A percentile compares a stretch with the other conserved stretches of the same genome.
Conservation (phyloP, 2,113 vertebrate genomes). For the Rostratula benghalensis region DNA sequence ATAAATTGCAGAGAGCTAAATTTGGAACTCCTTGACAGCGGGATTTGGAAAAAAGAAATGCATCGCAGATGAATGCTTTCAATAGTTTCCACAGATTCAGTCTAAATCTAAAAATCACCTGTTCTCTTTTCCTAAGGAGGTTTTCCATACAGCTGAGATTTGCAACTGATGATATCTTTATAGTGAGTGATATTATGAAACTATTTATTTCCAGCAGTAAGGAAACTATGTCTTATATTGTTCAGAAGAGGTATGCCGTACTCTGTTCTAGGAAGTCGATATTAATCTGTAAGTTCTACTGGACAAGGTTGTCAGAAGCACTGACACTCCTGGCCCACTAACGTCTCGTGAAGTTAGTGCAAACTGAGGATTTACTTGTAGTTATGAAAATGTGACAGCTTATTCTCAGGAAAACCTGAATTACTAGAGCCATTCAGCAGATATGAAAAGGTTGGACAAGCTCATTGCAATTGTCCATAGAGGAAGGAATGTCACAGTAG, state of each 20-base stretch:
- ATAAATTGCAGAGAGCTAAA: background rate
- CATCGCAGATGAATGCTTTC: background rate
- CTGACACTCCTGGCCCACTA: background rate
- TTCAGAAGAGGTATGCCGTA: background rate
- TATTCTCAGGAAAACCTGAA: background rate
- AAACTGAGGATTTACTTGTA: background rate
- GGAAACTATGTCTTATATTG: background rate
- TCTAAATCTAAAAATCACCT: conserved; percentile 3
- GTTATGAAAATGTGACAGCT: background rate
- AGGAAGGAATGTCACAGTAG: background rate
- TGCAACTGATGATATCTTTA: background rate
- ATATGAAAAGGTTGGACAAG: background rate
- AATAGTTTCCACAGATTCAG: background rate
- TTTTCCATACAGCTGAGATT: conserved; percentile 11
- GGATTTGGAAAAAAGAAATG: background rate
- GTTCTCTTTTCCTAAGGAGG: background rate
- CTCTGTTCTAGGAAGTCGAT: background rate
- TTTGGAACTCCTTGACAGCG: background rate
- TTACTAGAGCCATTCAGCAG: background rate
- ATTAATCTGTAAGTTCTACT: background rate
- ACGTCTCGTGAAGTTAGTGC: background rate
- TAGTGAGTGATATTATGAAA: background rate
- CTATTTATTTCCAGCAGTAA: background rate
- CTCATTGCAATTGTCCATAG: background rate
- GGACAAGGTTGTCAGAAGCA: background rate